phyloP scores from a whole-genome alignment of 2,888 invertebrate species.

The Agrotis clavis region DNA sequence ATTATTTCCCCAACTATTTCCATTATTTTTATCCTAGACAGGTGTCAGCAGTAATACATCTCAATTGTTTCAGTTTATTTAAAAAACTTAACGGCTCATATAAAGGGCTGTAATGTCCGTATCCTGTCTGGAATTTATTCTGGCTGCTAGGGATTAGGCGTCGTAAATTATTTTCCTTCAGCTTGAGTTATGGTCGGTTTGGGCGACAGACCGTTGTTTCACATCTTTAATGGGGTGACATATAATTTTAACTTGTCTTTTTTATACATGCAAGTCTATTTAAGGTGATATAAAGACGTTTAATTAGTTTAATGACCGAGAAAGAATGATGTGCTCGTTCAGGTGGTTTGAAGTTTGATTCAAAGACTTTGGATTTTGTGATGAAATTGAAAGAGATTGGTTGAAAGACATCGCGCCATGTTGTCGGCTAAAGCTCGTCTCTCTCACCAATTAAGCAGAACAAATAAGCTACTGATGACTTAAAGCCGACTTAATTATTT shows the following conservation, averaged over 20 bases:
- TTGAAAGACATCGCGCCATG: constrained; percentile 20
- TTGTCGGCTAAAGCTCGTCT: constrained; percentile 55
- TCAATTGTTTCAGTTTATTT: constrained; percentile 76
- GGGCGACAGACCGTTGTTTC: constrained; percentile 84
- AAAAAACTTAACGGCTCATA: constrained; percentile 80
- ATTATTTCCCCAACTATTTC: constrained; percentile 21
- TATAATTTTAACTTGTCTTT: constrained; percentile 71
- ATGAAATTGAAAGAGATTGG: constrained; percentile 29
- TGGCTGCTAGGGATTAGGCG: constrained; percentile 80
- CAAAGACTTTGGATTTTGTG: constrained; percentile 21
- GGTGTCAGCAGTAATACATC: constrained; percentile 58
- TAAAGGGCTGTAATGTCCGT: constrained; percentile 77
- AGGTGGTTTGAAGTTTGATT: constrained; percentile 19
- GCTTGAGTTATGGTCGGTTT: constrained; percentile 80
- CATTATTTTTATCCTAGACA: constrained; percentile 39
- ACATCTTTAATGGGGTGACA: constrained; percentile 79
- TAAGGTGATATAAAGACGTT: constrained; percentile 59
- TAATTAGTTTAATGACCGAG: constrained; percentile 68
- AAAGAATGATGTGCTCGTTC: constrained; percentile 17
- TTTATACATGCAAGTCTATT: constrained; percentile 68
- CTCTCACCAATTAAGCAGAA: constrained; percentile 73
- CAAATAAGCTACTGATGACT: constrained; percentile 66
- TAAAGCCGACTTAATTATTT: constrained; percentile 69
- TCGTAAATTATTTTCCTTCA: constrained; percentile 86
- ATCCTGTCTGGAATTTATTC: constrained; percentile 84